A percentile compares a stretch with the other conserved stretches of the same genome.
Conservation (phyloP, 2,888 invertebrate species). For the Ophion ellenae region DNA sequence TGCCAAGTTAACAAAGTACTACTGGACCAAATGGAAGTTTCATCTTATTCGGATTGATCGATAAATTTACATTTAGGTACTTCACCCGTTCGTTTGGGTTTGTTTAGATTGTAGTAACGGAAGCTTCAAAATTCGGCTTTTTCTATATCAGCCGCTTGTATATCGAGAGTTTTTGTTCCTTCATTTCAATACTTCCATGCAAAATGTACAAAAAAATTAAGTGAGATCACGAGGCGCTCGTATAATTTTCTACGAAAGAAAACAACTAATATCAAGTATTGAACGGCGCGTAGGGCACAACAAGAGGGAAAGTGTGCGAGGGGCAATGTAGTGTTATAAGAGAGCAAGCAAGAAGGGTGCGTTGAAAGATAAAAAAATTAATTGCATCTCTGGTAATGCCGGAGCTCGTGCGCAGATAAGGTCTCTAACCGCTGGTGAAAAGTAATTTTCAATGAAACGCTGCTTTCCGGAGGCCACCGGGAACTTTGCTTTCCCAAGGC, state of each 20-base stretch:
- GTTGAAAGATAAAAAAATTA: conserved; percentile 62
- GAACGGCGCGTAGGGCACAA: background rate
- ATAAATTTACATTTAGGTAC: no score
- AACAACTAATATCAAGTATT: background rate
- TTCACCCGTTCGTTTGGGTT: no score
- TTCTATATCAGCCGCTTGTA: background rate
- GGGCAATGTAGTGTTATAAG: no score
- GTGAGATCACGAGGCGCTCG: conserved; percentile 23
- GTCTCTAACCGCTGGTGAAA: conserved; percentile 60
- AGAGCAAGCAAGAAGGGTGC: conserved; percentile 8
- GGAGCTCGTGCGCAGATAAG: conserved; percentile 50
- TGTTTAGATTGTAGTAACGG: no score
- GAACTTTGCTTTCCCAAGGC: conserved; percentile 61
- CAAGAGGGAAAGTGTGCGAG: conserved; percentile 25
- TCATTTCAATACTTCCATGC: background rate
- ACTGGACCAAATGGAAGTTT: no score
- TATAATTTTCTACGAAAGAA: conserved; percentile 25
- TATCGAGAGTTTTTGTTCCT: conserved; percentile 5
- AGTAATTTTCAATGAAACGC: conserved; percentile 73
- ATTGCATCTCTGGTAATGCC: conserved; percentile 66
- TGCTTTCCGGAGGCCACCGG: conserved; percentile 55
- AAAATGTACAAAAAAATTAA: conserved; percentile 34
- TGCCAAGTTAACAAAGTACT: no score
- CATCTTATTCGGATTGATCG: no score
- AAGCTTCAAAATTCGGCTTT: no score